Percentiles rank a stretch among this genome's conserved stretches.
Evolutionary conservation across 2,113 vertebrate species (phyloP).

Genomic region (Tachycineta bicolor): DNA sequence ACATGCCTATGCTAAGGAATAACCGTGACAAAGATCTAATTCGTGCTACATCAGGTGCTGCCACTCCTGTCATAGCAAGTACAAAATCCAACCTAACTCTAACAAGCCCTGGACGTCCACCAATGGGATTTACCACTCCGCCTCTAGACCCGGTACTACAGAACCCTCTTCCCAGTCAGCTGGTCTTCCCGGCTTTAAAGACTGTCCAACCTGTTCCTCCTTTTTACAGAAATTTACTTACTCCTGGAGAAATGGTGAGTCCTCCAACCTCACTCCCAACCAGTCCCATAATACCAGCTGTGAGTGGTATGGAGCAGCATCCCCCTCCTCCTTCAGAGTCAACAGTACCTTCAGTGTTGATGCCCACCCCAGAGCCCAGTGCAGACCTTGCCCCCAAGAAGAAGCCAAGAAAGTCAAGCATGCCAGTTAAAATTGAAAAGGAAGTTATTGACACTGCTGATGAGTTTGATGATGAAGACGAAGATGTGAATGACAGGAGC

Average conservation of each 20-base stretch:
- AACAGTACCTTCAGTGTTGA: conserved; percentile 75
- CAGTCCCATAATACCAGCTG: conserved; percentile 91
- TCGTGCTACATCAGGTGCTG: conserved; percentile 87
- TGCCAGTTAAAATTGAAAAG: conserved; percentile 99
- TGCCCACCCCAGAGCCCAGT: conserved; percentile 77
- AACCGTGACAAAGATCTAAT: conserved; percentile 99
- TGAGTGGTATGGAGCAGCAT: conserved; percentile 83
- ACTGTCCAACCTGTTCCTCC: conserved; percentile 98
- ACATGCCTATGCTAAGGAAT: conserved; percentile 99
- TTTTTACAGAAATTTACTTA: conserved; percentile 95
- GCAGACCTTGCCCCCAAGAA: conserved; percentile 94
- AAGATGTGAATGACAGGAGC: conserved; percentile 83
- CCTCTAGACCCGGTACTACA: conserved; percentile 93
- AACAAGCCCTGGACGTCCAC: conserved; percentile 95
- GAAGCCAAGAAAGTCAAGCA: conserved; percentile 98
- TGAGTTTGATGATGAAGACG: conserved; percentile 94
- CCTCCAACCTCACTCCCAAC: conserved; percentile 93
- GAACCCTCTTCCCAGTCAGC: conserved; percentile 89
- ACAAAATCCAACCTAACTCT: conserved; percentile 89
- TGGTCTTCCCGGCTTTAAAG: conserved; percentile 94
- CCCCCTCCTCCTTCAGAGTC: conserved; percentile 83
- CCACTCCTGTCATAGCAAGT: conserved; percentile 95
- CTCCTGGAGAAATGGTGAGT: conserved; percentile 93
- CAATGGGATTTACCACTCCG: conserved; percentile 93
- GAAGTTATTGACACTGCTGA: conserved; percentile 95